Conservation (phyloP, 2,113 vertebrate genomes). For the Carettochelys insculpta region DNA sequence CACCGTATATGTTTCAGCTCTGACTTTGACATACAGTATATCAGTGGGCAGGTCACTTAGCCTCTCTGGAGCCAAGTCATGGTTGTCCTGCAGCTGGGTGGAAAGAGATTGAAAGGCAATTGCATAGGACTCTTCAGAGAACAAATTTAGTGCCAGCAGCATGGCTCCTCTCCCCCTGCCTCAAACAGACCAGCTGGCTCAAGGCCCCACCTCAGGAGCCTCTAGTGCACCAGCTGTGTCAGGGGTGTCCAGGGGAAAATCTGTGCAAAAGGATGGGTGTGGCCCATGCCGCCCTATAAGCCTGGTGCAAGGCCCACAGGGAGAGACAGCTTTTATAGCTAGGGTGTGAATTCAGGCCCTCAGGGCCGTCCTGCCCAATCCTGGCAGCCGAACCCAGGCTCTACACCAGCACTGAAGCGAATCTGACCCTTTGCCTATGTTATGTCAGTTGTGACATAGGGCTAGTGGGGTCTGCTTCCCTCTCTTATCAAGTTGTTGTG, state of each 20-base stretch:
- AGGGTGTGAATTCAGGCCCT: background rate
- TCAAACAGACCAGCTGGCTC: rapidly evolving
- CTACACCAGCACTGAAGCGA: background rate
- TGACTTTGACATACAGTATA: background rate
- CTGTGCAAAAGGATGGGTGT: rapidly evolving
- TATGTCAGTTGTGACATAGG: background rate
- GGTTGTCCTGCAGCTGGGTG: background rate
- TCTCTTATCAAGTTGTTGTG: background rate
- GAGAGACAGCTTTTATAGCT: background rate
- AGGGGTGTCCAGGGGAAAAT: background rate
- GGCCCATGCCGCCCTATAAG: background rate
- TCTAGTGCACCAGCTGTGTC: background rate
- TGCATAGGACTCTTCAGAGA: background rate
- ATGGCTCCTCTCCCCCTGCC: background rate
- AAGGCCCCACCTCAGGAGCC: background rate
- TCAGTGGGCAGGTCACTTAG: conserved; percentile 14
- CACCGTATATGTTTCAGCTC: background rate
- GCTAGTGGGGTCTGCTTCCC: background rate
- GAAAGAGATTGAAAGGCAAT: background rate
- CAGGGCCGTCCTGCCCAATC: background rate
- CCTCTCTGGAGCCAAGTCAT: background rate
- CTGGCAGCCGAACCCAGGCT: background rate
- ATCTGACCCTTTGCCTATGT: background rate
- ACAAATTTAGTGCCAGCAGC: background rate
- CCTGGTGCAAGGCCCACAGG: background rate